phyloP scores from a whole-genome alignment of 2,797 vertebrate genomes.

The Enteromius anoplus region DNA sequence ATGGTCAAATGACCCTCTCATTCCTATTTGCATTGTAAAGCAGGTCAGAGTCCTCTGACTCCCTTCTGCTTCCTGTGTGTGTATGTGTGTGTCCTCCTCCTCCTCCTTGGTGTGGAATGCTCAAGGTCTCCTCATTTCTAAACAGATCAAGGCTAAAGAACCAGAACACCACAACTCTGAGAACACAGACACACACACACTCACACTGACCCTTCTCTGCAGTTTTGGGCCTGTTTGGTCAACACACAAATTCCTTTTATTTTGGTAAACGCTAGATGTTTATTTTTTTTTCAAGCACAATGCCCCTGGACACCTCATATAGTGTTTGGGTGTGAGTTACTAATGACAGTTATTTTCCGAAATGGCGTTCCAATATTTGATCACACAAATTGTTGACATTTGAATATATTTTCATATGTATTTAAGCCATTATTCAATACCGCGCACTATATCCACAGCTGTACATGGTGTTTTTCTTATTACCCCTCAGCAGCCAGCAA shows the following conservation, averaged over 20 bases:
- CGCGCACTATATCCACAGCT: background rate
- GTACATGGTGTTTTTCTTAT: background rate
- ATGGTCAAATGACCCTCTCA: conserved; percentile 10
- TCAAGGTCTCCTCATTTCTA: conserved; percentile 51
- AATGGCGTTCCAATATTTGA: conserved; percentile 17
- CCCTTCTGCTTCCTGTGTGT: background rate
- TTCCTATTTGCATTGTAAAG: conserved; percentile 59
- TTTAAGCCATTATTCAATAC: background rate
- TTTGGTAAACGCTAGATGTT: conserved; percentile 26
- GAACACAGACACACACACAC: conserved; percentile 17
- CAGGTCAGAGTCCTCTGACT: conserved; percentile 31
- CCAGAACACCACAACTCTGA: conserved; percentile 35
- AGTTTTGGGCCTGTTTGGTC: conserved; percentile 19
- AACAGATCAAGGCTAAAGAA: conserved; percentile 49
- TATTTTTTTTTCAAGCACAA: background rate
- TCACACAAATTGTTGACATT: background rate
- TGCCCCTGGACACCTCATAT: background rate
- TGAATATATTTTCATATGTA: conserved; percentile 30
- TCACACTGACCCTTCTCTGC: conserved; percentile 10
- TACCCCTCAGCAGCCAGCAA: background rate
- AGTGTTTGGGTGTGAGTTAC: background rate
- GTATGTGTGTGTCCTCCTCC: background rate
- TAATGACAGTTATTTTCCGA: background rate
- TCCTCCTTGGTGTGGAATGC: conserved; percentile 44
- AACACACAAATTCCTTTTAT: conserved; percentile 40